A percentile compares a stretch with the other conserved stretches of the same genome.
Evolutionary conservation across 1,140 invertebrate genomes (phyloP).

Genomic region (Melipona quadrifasciata): DNA sequence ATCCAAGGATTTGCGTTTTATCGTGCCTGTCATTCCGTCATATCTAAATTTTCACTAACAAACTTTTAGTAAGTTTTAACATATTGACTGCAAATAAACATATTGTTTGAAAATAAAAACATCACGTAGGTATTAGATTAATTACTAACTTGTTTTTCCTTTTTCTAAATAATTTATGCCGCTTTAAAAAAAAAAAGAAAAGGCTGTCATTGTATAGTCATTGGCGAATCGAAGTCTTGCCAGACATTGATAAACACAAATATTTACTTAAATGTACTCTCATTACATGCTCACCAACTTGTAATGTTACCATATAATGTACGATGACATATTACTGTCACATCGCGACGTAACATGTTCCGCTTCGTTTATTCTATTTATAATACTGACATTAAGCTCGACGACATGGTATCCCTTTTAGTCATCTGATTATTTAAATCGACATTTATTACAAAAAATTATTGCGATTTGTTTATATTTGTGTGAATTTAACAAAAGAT

Average conservation of each 20-base stretch:
- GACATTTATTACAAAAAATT: background rate
- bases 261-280: background rate
- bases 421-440: background rate
- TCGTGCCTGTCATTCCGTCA: no score
- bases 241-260: slow-evolving; percentile 1
- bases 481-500: background rate
- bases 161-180: no score
- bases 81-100: no score
- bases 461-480: background rate
- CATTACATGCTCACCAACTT: slow-evolving; percentile 7
- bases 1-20: no score
- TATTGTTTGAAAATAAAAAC: no score
- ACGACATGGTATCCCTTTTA: background rate
- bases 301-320: slow-evolving; percentile 29
- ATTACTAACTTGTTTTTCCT: no score
- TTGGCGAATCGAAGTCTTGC: background rate
- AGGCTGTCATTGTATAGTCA: background rate
- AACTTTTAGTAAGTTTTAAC: no score
- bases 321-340: slow-evolving; percentile 36
- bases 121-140: no score
- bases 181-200: background rate
- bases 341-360: slow-evolving; percentile 37
- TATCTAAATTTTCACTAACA: no score
- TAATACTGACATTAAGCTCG: background rate
- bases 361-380: slow-evolving; percentile 25